Evolutionary conservation across 2,113 vertebrate genomes (phyloP).

Genomic region (Corythoichthys intestinalis): DNA sequence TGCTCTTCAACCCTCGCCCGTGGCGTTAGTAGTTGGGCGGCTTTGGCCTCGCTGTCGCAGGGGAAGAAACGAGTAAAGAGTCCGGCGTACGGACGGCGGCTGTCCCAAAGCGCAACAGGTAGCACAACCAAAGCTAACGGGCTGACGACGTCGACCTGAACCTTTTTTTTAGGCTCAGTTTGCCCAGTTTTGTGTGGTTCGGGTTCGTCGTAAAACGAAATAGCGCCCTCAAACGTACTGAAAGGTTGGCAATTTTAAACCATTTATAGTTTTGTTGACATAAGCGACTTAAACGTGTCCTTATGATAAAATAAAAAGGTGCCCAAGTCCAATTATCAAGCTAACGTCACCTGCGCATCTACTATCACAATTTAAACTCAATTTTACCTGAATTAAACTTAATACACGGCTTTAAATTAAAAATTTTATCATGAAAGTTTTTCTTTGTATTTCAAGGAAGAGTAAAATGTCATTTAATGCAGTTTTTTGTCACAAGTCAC

Average conservation of each 20-base stretch:
- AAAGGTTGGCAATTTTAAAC: neutral
- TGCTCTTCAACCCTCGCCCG: neutral
- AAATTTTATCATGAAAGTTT: too few species aligned
- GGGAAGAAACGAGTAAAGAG: neutral
- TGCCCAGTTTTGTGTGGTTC: neutral
- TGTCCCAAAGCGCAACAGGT: neutral
- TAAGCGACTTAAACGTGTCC: neutral
- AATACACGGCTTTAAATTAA: too few species aligned
- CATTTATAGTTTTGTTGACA: neutral
- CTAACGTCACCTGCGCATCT: neutral
- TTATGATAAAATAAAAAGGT: neutral
- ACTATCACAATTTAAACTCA: too few species aligned
- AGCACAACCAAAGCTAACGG: neutral
- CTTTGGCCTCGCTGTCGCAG: neutral
- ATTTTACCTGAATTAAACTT: too few species aligned
- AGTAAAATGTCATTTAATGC: too few species aligned
- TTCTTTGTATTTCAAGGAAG: too few species aligned
- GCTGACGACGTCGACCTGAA: neutral
- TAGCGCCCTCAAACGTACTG: neutral
- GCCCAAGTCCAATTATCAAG: neutral
- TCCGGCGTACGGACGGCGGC: neutral
- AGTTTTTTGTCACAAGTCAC: too few species aligned
- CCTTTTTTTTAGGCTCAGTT: neutral
- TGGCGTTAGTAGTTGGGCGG: neutral
- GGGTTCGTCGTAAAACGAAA: neutral